A percentile compares a stretch with the other conserved stretches of the same genome.
Evolutionary conservation across 2,888 invertebrate genomes (phyloP).

Genomic region (Agonum fuliginosum): DNA sequence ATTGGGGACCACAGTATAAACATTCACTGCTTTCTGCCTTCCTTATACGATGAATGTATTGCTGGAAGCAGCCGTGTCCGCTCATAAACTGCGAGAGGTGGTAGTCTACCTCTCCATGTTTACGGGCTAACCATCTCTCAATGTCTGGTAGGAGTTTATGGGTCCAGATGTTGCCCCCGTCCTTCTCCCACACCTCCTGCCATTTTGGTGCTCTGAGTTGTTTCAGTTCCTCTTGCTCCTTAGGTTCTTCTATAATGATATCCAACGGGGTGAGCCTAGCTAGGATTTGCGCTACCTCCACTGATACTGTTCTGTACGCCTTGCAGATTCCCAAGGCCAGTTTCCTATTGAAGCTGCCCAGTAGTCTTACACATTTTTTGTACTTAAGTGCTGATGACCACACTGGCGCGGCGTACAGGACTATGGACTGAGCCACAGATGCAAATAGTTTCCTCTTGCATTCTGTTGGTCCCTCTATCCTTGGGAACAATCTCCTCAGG

Average conservation of each 20-base stretch:
- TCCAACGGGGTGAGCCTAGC: neutral
- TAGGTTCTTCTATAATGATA: neutral
- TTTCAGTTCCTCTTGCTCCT: neutral
- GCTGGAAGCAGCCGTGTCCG: conserved; percentile 32
- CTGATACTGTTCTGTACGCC: conserved; percentile 11
- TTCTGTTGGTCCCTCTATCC: neutral
- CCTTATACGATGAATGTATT: neutral
- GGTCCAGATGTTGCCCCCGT: neutral
- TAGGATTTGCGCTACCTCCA: conserved; percentile 7
- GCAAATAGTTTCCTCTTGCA: conserved; percentile 4
- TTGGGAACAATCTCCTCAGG: conserved; percentile 6
- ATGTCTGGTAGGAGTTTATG: too few species aligned
- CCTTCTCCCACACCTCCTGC: conserved; percentile 5
- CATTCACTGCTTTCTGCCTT: conserved; percentile 8
- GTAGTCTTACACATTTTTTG: neutral
- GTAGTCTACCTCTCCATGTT: conserved; percentile 4
- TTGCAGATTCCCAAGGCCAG: neutral
- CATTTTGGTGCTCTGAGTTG: neutral
- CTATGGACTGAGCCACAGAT: neutral
- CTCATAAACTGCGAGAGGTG: neutral
- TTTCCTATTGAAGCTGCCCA: neutral
- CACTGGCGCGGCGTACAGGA: conserved; percentile 38
- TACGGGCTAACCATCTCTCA: too few species aligned
- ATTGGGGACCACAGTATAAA: conserved; percentile 1
- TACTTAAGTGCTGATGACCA: neutral